Conservation (phyloP, 2,888 invertebrate genomes). For the Caenorhabditis becei region DNA sequence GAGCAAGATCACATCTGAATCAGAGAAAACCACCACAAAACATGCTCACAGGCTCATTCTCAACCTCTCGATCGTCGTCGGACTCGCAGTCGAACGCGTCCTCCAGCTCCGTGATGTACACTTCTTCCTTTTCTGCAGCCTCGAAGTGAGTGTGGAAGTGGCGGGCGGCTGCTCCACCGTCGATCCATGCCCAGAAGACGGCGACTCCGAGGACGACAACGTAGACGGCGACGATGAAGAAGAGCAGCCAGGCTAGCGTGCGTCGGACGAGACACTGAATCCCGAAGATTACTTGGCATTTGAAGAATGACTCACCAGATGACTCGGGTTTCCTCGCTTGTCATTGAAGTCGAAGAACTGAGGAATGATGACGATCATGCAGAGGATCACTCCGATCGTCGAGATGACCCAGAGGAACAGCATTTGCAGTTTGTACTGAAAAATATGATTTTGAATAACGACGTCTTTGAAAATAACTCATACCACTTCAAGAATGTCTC, state of each 20-base stretch:
- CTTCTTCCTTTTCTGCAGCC: constrained; percentile 70
- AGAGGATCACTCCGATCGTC: constrained; percentile 72
- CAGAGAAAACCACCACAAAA: constrained; percentile 59
- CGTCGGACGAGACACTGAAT: constrained; percentile 70
- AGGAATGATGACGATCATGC: constrained; percentile 77
- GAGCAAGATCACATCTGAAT: constrained; percentile 29
- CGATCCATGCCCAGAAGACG: constrained; percentile 66
- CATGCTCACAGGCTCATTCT: constrained; percentile 68
- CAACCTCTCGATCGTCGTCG: constrained; percentile 71
- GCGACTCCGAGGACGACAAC: constrained; percentile 60
- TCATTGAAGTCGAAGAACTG: constrained; percentile 79
- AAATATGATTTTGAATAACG: neutral
- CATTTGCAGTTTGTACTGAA: constrained; percentile 74
- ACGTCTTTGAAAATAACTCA: neutral
- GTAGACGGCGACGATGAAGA: constrained; percentile 57
- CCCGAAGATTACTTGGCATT: neutral
- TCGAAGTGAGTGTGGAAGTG: constrained; percentile 73
- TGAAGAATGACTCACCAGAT: constrained; percentile 65
- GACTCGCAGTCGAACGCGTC: constrained; percentile 62
- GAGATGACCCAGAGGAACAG: constrained; percentile 74
- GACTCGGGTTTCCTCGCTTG: constrained; percentile 73
- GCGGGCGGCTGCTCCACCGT: constrained; percentile 60
- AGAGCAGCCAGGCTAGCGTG: constrained; percentile 67
- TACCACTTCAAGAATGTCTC: constrained; percentile 67
- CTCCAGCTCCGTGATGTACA: constrained; percentile 65